Base-by-base conservation (phyloP, 2,797 vertebrate genomes). In the Carduelis carduelis region DNA sequence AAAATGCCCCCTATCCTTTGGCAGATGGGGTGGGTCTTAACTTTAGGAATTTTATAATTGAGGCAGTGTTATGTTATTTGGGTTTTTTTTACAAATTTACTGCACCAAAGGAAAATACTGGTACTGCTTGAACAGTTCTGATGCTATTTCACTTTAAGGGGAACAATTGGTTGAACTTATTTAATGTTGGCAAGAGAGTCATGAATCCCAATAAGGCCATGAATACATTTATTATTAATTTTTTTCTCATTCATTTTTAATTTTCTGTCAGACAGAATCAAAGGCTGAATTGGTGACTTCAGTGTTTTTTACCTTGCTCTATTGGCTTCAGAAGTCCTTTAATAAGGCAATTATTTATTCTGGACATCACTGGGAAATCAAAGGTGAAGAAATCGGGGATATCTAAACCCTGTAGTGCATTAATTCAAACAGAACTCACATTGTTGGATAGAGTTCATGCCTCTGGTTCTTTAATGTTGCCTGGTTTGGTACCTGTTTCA, bases 331-430 rank as follows among this genome's bases (percentile, higher is more conserved):
- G 89, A 97, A 96, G 84, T 95, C 94, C 95, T 98, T 98, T 97
- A 98, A 97, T 97, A 98, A 98, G 97, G 96, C 91, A 97, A 96
- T 98, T 98, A 97, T 98, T 98, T 98, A 98, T 97, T 97, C 97
- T 97, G 93, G 90, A 93, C 96, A 97, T 97, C 97, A 93, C 83
- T 96, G 95, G 94, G 95, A 97, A 98, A 97, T 97, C 97, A 98
- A 97, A 98, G 97, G 94, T 97, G 96, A 90, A 92, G 70, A 80
- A 87, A 32, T 95, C 66, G 43, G 86, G 80, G 87, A 89, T 96
- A 97, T 96, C 94, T 97, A 97, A 97, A 98, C 96, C 97, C 87
- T 97, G 95, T 82, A 91, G 93, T 74, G 90, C 74, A 95, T 97
- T 96, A 93, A 84, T 90, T 85, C 81, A 76, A 89, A 68, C 69